These are phyloP conservation scores for Lasioglossum oenotherae DNA, from an alignment of 2,888 invertebrate species.

Conservation along the genomic window DNA sequence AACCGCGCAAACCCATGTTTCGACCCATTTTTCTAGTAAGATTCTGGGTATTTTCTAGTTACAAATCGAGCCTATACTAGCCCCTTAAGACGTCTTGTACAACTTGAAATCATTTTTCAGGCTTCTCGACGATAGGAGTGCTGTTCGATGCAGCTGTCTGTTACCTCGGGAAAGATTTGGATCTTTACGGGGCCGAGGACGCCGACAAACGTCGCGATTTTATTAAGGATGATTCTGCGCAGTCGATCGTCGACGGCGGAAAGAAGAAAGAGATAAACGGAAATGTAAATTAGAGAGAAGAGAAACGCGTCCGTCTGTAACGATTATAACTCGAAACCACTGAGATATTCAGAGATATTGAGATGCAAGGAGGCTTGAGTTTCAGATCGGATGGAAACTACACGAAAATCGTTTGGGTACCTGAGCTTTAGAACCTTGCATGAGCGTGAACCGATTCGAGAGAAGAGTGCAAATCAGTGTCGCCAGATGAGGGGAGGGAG, in stretches of 20 bases:
- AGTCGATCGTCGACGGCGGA: conserved; percentile 30
- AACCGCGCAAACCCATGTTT: too few species aligned
- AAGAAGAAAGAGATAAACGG: conserved; percentile 67
- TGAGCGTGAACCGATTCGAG: conserved; percentile 12
- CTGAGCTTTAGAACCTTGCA: conserved; percentile 39
- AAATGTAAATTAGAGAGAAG: conserved; percentile 59
- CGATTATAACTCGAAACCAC: conserved; percentile 15
- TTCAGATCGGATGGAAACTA: conserved; percentile 9
- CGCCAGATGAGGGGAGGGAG: too few species aligned
- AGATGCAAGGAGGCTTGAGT: conserved; percentile 19
- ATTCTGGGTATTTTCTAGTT: too few species aligned
- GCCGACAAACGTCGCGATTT: conserved; percentile 77
- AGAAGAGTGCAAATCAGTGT: too few species aligned
- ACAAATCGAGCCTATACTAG: too few species aligned
- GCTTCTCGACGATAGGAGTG: conserved; percentile 86
- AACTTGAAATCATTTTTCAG: conserved; percentile 79
- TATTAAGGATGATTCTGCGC: conserved; percentile 67
- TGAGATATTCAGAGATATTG: conserved; percentile 15
- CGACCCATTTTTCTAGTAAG: too few species aligned
- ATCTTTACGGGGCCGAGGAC: conserved; percentile 86
- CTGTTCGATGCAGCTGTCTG: conserved; percentile 87
- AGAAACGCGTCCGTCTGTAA: conserved; percentile 32
- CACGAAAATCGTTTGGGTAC: conserved; percentile 52
- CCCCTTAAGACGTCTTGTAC: background rate
- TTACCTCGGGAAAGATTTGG: conserved; percentile 86